These are phyloP conservation scores for Drosophila neonasuta DNA, from an alignment of 2,888 invertebrate genomes.

Conservation along the genomic window DNA sequence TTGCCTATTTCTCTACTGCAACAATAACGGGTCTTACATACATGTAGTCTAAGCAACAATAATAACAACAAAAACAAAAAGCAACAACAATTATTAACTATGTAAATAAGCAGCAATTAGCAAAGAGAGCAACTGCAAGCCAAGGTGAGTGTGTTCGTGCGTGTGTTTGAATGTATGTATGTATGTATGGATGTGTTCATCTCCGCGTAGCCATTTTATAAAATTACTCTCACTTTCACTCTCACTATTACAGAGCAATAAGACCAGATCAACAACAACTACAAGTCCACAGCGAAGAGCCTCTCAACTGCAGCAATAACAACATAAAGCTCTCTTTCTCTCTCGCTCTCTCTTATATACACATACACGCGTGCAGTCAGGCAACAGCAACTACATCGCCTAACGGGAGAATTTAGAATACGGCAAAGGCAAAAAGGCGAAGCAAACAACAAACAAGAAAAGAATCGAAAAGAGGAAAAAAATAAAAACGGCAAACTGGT, in stretches of 20 bases:
- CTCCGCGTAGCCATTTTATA: conserved; percentile 33
- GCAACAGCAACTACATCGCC: conserved; percentile 5
- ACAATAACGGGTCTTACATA: conserved; percentile 66
- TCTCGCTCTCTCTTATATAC: background rate
- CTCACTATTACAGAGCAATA: conserved; percentile 52
- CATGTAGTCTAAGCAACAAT: conserved; percentile 58
- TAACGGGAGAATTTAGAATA: conserved; percentile 9
- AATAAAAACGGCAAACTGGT: conserved; percentile 57
- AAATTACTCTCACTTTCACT: conserved; percentile 48
- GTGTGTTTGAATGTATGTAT: conserved; percentile 1
- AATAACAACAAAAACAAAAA: conserved; percentile 33
- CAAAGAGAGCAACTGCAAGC: conserved; percentile 36
- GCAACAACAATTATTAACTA: conserved; percentile 43
- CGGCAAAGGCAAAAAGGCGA: background rate
- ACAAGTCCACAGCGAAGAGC: conserved; percentile 2
- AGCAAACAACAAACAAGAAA: conserved; percentile 4
- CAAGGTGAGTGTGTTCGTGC: conserved; percentile 42
- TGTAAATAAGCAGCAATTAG: conserved; percentile 49
- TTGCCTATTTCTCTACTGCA: conserved; percentile 61
- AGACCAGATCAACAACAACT: conserved; percentile 24
- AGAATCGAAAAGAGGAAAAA: background rate
- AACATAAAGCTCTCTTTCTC: background rate
- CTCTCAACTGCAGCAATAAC: conserved; percentile 7
- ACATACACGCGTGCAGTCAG: background rate
- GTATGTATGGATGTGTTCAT: conserved; percentile 10